These are phyloP conservation scores for Euschistus heros DNA, from an alignment of 1,140 invertebrate genomes.

Conservation along the genomic window DNA sequence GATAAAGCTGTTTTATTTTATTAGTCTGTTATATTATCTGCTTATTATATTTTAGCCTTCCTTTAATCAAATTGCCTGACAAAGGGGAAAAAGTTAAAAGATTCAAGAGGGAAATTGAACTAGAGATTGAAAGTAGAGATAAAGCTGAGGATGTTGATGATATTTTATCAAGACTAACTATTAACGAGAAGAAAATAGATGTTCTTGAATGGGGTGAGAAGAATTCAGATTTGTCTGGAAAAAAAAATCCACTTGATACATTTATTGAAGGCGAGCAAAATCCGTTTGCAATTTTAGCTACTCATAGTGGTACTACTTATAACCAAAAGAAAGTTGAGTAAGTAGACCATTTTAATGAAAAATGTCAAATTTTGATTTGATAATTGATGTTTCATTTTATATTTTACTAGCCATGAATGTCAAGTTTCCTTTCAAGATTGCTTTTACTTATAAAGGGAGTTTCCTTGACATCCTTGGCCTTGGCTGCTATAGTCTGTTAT, in stretches of 20 bases:
- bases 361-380: too few relatives aligned
- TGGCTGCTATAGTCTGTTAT: too few relatives aligned
- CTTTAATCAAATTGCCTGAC: constrained; percentile 46
- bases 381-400: too few relatives aligned
- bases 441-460: too few relatives aligned
- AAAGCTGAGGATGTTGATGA: constrained; percentile 46
- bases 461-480: too few relatives aligned
- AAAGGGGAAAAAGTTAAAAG: constrained; percentile 52
- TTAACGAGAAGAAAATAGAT: constrained; percentile 45
- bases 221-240: constrained; percentile 31
- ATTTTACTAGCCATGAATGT: too few relatives aligned
- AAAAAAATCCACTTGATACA: constrained; percentile 46
- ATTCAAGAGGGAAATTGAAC: constrained; percentile 43
- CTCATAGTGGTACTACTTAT: constrained; percentile 33
- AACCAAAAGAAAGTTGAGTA: constrained; percentile 30
- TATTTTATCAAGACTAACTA: constrained; percentile 47
- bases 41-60: too few relatives aligned
- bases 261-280: constrained; percentile 43
- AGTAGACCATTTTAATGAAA: too few relatives aligned
- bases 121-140: constrained; percentile 43
- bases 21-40: too few relatives aligned
- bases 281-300: constrained; percentile 52
- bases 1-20: too few relatives aligned
- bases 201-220: constrained; percentile 56
- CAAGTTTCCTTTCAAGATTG: too few relatives aligned